Evolutionary conservation across 2,888 invertebrate species (phyloP).

Genomic region (Drosophila antonietae): DNA sequence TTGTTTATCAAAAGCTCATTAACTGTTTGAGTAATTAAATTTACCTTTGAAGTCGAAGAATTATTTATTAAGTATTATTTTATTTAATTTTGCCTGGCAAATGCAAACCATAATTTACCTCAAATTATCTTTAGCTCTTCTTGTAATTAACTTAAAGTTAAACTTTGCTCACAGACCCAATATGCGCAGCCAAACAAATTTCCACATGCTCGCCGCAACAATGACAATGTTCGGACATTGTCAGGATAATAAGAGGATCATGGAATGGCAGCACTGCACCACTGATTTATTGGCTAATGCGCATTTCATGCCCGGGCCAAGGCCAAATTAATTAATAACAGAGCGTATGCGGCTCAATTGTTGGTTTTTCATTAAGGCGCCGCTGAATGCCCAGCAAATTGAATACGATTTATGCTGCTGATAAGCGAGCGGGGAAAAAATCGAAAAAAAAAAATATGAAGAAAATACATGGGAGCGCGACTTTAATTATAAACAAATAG

Average conservation of each 20-base stretch:
- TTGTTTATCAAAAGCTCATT: slow-evolving; percentile 1
- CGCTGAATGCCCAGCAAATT: slow-evolving; percentile 34
- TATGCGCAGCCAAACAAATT: slow-evolving; percentile 5
- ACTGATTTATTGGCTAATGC: slow-evolving; percentile 70
- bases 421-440: slow-evolving; percentile 31
- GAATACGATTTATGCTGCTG: slow-evolving; percentile 57
- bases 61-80: too few relatives aligned
- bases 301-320: slow-evolving; percentile 51
- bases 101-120: too few relatives aligned
- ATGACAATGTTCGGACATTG: slow-evolving; percentile 18
- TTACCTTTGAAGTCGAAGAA: not conserved
- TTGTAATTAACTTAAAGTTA: too few relatives aligned
- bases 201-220: slow-evolving; percentile 29
- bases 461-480: slow-evolving; percentile 33
- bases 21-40: not conserved
- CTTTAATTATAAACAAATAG: slow-evolving; percentile 80
- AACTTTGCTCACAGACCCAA: not conserved
- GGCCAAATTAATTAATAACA: slow-evolving; percentile 79
- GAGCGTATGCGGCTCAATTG: slow-evolving; percentile 46
- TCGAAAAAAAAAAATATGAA: slow-evolving; percentile 8
- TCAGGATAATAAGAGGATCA: slow-evolving; percentile 32
- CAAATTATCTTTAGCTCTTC: too few relatives aligned
- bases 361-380: slow-evolving; percentile 78
- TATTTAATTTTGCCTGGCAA: too few relatives aligned
- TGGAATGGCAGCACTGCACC: slow-evolving; percentile 21